Base-by-base conservation (phyloP, 1,140 invertebrate genomes). In the Zaprionus ghesquierei region DNA sequence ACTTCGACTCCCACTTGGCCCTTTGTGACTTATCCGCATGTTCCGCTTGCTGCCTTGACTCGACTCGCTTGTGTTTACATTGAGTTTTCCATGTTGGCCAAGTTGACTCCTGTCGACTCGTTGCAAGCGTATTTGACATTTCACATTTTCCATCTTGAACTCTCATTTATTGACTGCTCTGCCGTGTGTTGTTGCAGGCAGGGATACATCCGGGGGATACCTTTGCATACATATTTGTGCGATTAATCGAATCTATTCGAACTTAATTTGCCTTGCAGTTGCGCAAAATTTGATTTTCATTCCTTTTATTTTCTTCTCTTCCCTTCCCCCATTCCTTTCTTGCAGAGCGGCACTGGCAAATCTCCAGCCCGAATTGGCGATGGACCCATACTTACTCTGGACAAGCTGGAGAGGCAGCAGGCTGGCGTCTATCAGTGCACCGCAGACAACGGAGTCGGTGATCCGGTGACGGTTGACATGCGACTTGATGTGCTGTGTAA, bases 351-450 rank as follows among this genome's bases (percentile, higher is more conserved):
- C 58, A 75, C 89, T 46, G 85, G 85, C 44, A 92, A 92, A 64
- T 91, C 90, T 6, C 60, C 91, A 6, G 86, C 91, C 38, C 74
- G 91, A 38, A 92, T 94, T 53, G 93, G 93, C 3, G 94, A 95
- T 73, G 95, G 95, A 6, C 93, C 94, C 6, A 94, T 94, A 54
- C 92, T 95, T 12, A 94, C 94, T n/a, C 90, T 96, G 70, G 94
- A 95, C 44, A 92, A 94, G 29, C 92, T 95, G 38, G 95, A 95
- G 80, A 92, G 95, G 8, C 93, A 94, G 59, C 94, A 95, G 70
- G 94, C 94, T 35, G 95, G 95, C 0, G 92, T 94, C 15, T 96
- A 96, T 90, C 93, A 94, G 27, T 95, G 95, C 75, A 94, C 94
- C 0, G 95, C 95, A 3, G 94, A 94, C 82, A 95, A 95, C 70